Base-by-base conservation (phyloP, 2,113 vertebrate genomes). In the Clarias magur region DNA sequence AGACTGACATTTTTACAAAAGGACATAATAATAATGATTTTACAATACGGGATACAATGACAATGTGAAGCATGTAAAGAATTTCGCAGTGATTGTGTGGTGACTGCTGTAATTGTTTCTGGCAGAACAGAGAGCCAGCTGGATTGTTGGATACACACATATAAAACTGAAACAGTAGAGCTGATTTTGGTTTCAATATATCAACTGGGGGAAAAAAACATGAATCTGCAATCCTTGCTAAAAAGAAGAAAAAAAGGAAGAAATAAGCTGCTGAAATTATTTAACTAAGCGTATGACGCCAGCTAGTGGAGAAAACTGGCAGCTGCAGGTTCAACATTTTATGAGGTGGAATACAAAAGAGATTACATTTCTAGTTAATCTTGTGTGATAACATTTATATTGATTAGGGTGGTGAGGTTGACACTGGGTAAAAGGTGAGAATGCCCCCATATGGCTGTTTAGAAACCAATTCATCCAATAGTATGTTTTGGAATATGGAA, bases 271-370 rank as follows among this genome's bases (percentile, higher is more conserved):
- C 34, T 76, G 1, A 30, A 60, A 48, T 25, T n/a, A 23, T 67
- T 83, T 54, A 83, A 53, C 63, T 72, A 59, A 17, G 85, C 25
- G 2, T 80, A 81, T 67, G 8, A 30, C 68, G 63, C 80, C 75
- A 80, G 21, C 86, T 88, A 75, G 86, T 81, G 89, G 84, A 80
- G 27, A 81, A 27, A n/a, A 30, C 17, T 21, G 73, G 76, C 59
- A 68, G 62, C 3, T 85, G 23, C 76, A 59, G 4, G 27, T 80
- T 56, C 21, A 54, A 76, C 73, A 53, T 1, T 53, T 48, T 76
- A 12, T 23, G 13, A 75, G 23, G 38, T 53, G 21, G 42, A 73
- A 73, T 73, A 10, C 25, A 73, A 21, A 53, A 2, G 8, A 25
- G 19, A 48, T 12, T 13, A 6, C 23, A 25, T 76, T 76, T 38